Conservation (phyloP, 1,140 invertebrate genomes). For the Aphis gossypii region DNA sequence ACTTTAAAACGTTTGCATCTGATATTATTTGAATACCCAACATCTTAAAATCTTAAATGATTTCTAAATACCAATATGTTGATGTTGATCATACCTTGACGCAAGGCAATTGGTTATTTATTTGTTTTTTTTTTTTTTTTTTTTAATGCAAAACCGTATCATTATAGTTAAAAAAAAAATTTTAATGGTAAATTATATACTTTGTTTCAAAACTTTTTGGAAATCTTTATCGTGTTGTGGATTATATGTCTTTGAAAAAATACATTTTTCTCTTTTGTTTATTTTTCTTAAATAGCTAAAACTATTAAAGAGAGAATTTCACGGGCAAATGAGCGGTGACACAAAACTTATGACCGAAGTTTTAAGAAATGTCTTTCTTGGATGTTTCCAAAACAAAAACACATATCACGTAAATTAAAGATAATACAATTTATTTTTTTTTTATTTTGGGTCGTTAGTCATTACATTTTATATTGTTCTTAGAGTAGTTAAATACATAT, state of each 20-base stretch:
- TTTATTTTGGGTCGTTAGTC: not conserved
- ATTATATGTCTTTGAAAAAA: not conserved
- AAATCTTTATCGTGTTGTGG: not conserved
- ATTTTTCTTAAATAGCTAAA: not conserved
- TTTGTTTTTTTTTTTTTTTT: not conserved
- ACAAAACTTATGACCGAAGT: slow-evolving; percentile 15
- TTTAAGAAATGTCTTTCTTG: not conserved
- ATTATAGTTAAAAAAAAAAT: not conserved
- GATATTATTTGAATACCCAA: not conserved
- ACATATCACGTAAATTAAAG: not conserved
- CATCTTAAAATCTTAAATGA: not conserved
- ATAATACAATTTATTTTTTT: not conserved
- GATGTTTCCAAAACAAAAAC: not conserved
- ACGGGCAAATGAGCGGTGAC: not conserved
- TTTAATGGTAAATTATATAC: not conserved
- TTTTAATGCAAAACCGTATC: not conserved
- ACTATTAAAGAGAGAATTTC: not conserved
- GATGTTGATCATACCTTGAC: not conserved
- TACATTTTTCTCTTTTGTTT: slow-evolving; percentile 7
- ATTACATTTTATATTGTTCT: not conserved
- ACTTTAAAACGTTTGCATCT: not conserved
- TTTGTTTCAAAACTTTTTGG: not conserved
- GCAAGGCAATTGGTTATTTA: not conserved
- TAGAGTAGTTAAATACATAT: not conserved
- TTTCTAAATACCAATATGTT: not conserved